Evolutionary conservation across 2,797 vertebrate species (phyloP), one percentile per base, ranked within the genome.

Genomic region (Lepus oiostolus): DNA sequence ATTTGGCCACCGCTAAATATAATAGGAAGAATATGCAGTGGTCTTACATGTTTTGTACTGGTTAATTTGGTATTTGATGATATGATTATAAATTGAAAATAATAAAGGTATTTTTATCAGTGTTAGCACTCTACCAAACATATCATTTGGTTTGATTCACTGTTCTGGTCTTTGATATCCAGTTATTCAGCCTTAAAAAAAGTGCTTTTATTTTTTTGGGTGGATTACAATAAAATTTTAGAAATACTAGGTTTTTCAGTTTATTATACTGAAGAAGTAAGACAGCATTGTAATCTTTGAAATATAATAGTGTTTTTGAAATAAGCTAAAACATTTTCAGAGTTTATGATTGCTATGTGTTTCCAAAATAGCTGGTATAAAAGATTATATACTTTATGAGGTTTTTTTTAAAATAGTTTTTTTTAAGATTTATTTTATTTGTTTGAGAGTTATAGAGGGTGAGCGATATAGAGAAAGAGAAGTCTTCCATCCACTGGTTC

Each of bases 241-340:
- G 54, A 95, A 82, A 81, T 68, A 79, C 17, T 79, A 72, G 65
- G 22, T 63, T 86, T 95, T 92, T 28, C 70, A 85, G 24, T 83
- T 91, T 88, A 71, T 30, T 81, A 10, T 91, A 5, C 91, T 87
- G 62, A 85, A 96, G 70, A 88, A 72, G 70, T 85, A 79, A 81
- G 14, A 77, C 71, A 85, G 63, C 58, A 79, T 86, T 76, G 38
- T 60, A 68, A 82, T 91, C 54, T 86, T 80, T 82, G 58, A 85
- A 90, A 90, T 88, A 80, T 11, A 58, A 81, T 35, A 80, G 67
- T 90, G 14, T 94, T 96, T 90, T 86, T 94, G 62, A 76, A 19
- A 80, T 91, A 75, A 88, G 12, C 16, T 16, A 84, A 85, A 84
- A 88, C 67, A 70, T 93, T 68, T 95, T 88, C 67, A 88, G 32